phyloP scores from a whole-genome alignment of 2,113 vertebrate species.

The Anarrhichthys ocellatus region DNA sequence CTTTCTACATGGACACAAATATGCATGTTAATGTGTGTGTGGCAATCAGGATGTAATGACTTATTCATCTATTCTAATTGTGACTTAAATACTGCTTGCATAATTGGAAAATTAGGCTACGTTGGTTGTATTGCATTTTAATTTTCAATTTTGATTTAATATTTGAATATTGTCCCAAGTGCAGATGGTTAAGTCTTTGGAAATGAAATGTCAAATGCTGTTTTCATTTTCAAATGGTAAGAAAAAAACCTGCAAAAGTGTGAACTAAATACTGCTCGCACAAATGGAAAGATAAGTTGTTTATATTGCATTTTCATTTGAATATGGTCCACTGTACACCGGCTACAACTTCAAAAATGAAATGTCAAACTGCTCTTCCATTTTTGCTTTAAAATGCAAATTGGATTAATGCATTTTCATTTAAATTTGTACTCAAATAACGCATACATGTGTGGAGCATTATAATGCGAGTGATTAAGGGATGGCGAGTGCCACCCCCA shows the following conservation, averaged over 20 bases:
- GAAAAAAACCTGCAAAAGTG: not conserved
- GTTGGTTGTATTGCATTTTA: not conserved
- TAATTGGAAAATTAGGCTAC: not conserved
- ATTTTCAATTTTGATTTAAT: not conserved
- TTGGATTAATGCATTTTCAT: not conserved
- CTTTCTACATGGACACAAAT: slow-evolving; percentile 84
- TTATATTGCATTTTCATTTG: not conserved
- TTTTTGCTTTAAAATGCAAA: not conserved
- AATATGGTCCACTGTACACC: not conserved
- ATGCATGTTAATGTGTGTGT: not conserved
- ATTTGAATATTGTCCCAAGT: not conserved
- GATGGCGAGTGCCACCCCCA: not conserved
- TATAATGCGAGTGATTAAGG: not conserved
- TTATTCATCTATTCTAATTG: not conserved
- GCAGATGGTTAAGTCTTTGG: not conserved
- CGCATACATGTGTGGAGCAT: not conserved
- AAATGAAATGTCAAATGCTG: not conserved
- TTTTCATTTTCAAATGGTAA: not conserved
- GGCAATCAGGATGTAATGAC: not conserved
- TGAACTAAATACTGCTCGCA: not conserved
- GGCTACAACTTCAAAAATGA: not conserved
- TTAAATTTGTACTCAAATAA: not conserved
- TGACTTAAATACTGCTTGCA: not conserved
- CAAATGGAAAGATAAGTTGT: not conserved
- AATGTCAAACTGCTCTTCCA: not conserved